phyloP scores from a whole-genome alignment of 2,797 vertebrate species.

The Manis pentadactyla region DNA sequence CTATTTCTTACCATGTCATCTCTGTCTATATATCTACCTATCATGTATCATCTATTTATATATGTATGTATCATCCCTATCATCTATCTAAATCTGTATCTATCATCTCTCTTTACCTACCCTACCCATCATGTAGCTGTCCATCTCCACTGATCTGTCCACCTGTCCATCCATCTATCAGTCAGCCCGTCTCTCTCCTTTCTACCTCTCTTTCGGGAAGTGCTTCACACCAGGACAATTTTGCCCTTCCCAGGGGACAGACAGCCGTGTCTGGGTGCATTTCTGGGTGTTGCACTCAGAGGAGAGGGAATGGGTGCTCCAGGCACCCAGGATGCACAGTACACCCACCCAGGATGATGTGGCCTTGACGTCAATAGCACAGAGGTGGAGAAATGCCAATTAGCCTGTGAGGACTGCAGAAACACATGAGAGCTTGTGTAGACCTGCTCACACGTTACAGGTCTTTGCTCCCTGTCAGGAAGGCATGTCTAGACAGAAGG shows the following conservation, averaged over 20 bases:
- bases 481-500: neutral
- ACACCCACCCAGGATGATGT: rapidly evolving
- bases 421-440: too few species aligned
- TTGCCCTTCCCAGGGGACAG: neutral
- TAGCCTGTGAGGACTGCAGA: neutral
- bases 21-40: too few species aligned
- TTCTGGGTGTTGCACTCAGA: neutral
- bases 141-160: neutral
- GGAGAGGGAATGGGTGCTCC: neutral
- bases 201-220: neutral
- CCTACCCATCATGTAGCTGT: neutral
- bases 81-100: neutral
- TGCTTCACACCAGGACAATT: neutral
- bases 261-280: neutral
- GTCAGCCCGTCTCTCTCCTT: neutral
- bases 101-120: neutral
- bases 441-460: rapidly evolving
- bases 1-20: neutral
- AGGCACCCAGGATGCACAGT: too few species aligned
- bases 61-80: neutral
- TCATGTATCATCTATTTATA: too few species aligned
- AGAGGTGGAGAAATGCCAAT: neutral
- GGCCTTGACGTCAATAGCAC: rapidly evolving
- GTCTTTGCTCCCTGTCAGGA: neutral
- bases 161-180: neutral